phyloP scores from a whole-genome alignment of 2,888 invertebrate species.

The Ceriagrion tenellum region DNA sequence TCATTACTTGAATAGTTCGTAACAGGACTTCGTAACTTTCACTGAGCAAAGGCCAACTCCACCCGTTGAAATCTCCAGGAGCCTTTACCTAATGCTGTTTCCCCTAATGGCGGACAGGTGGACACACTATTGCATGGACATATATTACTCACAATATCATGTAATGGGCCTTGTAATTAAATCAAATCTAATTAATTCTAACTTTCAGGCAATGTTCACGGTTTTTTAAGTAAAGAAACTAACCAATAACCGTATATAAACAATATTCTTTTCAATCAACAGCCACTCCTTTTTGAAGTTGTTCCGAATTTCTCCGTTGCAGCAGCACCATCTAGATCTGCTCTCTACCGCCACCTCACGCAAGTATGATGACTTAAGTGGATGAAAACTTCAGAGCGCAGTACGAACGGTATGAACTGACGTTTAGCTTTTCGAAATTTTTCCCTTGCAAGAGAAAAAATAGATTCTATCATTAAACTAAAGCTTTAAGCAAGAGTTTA shows the following conservation, averaged over 20 bases:
- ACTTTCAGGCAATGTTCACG: not conserved
- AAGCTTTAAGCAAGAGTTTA: too few species aligned
- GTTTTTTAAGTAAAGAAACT: not conserved
- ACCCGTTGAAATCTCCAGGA: slow-evolving; percentile 53
- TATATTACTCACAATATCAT: not conserved
- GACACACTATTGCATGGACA: not conserved
- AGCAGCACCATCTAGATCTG: not conserved
- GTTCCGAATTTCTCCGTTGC: not conserved
- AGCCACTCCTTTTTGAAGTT: not conserved
- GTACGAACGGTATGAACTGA: too few species aligned
- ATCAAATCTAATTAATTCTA: not conserved
- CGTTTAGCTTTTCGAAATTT: too few species aligned
- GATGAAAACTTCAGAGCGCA: not conserved
- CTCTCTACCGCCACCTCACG: not conserved
- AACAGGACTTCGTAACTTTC: slow-evolving; percentile 31
- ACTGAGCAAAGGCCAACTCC: slow-evolving; percentile 51
- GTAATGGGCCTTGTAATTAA: not conserved
- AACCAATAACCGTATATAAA: not conserved
- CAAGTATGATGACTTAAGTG: not conserved
- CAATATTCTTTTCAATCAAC: not conserved
- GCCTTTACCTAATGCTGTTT: slow-evolving; percentile 37
- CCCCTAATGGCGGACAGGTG: slow-evolving; percentile 51
- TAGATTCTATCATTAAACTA: too few species aligned
- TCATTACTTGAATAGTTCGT: slow-evolving; percentile 32
- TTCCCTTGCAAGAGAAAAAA: too few species aligned